phyloP scores from a whole-genome alignment of 2,113 vertebrate genomes.

The Acanthisitta chloris region DNA sequence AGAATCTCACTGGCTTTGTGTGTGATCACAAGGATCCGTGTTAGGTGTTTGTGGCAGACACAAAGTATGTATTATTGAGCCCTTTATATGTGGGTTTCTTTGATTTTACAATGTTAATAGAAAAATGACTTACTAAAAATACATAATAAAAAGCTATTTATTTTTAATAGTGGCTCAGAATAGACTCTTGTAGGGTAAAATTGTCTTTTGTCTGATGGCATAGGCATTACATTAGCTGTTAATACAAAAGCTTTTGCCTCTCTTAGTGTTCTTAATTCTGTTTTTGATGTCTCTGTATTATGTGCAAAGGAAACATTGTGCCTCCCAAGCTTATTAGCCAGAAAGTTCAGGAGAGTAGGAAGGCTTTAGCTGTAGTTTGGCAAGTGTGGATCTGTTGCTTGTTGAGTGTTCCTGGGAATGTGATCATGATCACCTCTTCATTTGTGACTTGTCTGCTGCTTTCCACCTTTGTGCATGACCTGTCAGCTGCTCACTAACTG shows the following conservation, averaged over 20 bases:
- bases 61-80: not conserved
- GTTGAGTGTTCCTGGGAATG: not conserved
- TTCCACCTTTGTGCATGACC: not conserved
- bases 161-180: not conserved
- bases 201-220: not conserved
- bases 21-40: not conserved
- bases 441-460: not conserved
- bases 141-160: not conserved
- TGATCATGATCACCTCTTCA: not conserved
- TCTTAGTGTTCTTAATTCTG: not conserved
- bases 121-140: not conserved
- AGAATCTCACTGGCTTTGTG: not conserved
- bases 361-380: not conserved
- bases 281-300: not conserved
- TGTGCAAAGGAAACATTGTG: not conserved
- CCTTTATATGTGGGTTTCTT: not conserved
- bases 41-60: not conserved
- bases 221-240: not conserved
- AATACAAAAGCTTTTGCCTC: not conserved
- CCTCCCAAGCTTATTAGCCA: not conserved
- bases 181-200: not conserved
- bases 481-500: constrained; percentile 37
- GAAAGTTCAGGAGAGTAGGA: not conserved
- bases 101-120: not conserved
- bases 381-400: not conserved